These are phyloP conservation scores for Erynnis tages DNA, from an alignment of 2,888 invertebrate species.

Conservation along the genomic window DNA sequence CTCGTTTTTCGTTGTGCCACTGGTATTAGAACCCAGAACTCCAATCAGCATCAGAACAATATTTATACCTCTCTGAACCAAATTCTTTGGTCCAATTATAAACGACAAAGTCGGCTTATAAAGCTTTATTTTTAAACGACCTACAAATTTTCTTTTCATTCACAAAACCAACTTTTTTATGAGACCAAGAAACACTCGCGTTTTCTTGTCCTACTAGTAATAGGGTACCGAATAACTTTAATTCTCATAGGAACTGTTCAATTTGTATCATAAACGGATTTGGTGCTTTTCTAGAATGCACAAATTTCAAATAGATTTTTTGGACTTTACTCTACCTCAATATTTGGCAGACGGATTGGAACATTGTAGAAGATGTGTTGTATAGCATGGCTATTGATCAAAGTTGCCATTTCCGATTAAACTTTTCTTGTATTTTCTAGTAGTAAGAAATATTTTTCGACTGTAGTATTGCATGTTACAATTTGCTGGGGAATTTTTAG, in stretches of 20 bases:
- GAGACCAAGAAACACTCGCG: background rate
- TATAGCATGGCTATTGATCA: slow-evolving; percentile 30
- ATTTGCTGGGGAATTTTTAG: too few relatives aligned
- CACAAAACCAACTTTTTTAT: slow-evolving; percentile 9
- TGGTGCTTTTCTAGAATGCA: slow-evolving; percentile 23
- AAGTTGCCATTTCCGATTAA: slow-evolving; percentile 26
- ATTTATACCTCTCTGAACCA: too few relatives aligned
- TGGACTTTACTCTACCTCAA: slow-evolving; percentile 68
- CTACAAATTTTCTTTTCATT: background rate
- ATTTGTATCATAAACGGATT: slow-evolving; percentile 20
- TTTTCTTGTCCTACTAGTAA: slow-evolving; percentile 11
- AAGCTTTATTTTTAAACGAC: background rate
- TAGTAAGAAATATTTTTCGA: background rate
- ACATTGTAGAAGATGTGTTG: slow-evolving; percentile 34
- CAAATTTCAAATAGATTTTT: slow-evolving; percentile 10
- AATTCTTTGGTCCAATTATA: too few relatives aligned
- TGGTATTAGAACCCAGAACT: too few relatives aligned
- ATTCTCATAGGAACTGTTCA: slow-evolving; percentile 16
- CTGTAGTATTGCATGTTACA: background rate
- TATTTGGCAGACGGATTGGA: slow-evolving; percentile 65
- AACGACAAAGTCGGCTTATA: too few relatives aligned
- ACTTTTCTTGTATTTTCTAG: background rate
- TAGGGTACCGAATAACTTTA: too few relatives aligned
- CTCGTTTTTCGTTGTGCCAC: too few relatives aligned
- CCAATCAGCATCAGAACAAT: too few relatives aligned